These are phyloP conservation scores for Lytechinus pictus DNA, from an alignment of 35 echinoderm and acorn worm species.

Conservation along the genomic window DNA sequence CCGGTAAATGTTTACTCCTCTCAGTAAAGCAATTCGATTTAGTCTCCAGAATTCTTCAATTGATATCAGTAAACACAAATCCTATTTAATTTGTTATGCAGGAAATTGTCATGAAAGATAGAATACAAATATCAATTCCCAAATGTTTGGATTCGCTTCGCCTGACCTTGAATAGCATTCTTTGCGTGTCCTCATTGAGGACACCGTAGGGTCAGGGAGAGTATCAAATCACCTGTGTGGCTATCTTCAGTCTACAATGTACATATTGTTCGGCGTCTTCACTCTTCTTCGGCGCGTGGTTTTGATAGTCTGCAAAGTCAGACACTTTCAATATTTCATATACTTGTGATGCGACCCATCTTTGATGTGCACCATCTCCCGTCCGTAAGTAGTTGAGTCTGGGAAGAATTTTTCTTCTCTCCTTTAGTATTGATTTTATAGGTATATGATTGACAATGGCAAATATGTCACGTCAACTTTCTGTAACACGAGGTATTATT, in stretches of 20 bases:
- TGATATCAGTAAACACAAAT: constrained; percentile 7
- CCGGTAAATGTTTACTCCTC: neutral
- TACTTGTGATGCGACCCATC: no score
- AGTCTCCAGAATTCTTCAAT: neutral
- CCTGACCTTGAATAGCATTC: constrained; percentile 14
- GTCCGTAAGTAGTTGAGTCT: no score
- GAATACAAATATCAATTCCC: neutral
- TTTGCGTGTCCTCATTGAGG: constrained; percentile 38
- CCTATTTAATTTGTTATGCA: neutral
- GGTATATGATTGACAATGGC: no score
- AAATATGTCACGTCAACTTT: no score
- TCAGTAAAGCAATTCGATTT: neutral
- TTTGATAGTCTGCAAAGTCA: neutral
- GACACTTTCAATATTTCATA: neutral
- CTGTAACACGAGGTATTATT: no score
- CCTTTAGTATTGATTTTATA: no score
- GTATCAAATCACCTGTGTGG: constrained; percentile 42
- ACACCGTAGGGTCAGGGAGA: constrained; percentile 26
- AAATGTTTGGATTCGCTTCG: neutral
- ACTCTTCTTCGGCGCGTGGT: neutral
- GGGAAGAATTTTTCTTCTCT: no score
- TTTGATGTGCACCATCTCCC: no score
- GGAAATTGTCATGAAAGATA: neutral
- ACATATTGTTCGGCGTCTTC: constrained; percentile 19
- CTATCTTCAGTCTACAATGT: constrained; percentile 22